These are phyloP conservation scores for Phrynocephalus versicolor DNA, from an alignment of 2,113 vertebrate species.

Conservation along the genomic window DNA sequence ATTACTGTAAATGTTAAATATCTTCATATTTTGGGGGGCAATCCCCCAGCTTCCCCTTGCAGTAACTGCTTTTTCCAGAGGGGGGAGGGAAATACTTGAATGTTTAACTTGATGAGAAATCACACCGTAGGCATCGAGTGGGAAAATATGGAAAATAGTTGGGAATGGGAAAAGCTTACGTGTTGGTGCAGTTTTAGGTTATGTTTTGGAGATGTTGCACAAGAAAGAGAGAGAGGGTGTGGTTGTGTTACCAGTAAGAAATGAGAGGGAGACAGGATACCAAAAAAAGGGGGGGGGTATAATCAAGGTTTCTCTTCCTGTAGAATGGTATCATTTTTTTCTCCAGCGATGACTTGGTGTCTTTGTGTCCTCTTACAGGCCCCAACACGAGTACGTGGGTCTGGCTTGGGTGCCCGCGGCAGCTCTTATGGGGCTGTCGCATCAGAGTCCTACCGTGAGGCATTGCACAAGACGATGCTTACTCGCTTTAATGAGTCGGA, in stretches of 20 bases:
- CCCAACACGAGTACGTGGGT: slow-evolving; percentile 69
- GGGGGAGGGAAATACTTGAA: background rate
- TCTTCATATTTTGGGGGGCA: background rate
- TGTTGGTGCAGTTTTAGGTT: background rate
- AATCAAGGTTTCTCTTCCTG: background rate
- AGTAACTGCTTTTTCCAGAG: background rate
- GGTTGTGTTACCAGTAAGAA: too few species aligned
- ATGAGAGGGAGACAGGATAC: background rate
- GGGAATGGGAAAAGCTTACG: background rate
- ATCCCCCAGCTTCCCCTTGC: too few species aligned
- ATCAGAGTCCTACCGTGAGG: slow-evolving; percentile 67
- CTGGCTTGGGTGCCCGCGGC: slow-evolving; percentile 66
- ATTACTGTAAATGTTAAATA: background rate
- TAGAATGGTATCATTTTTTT: background rate
- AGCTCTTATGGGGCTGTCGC: slow-evolving; percentile 70
- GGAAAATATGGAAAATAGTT: too few species aligned
- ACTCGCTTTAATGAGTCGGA: slow-evolving; percentile 71
- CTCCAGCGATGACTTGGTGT: slow-evolving; percentile 1
- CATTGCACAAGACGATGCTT: slow-evolving; percentile 72
- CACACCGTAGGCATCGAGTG: too few species aligned
- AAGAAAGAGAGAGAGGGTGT: background rate
- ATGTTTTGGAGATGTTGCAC: background rate
- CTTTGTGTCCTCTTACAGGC: slow-evolving; percentile 51
- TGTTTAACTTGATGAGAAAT: background rate
- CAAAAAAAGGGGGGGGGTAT: background rate